Conservation (phyloP, 2,797 vertebrate species). For the Margarornis squamiger region DNA sequence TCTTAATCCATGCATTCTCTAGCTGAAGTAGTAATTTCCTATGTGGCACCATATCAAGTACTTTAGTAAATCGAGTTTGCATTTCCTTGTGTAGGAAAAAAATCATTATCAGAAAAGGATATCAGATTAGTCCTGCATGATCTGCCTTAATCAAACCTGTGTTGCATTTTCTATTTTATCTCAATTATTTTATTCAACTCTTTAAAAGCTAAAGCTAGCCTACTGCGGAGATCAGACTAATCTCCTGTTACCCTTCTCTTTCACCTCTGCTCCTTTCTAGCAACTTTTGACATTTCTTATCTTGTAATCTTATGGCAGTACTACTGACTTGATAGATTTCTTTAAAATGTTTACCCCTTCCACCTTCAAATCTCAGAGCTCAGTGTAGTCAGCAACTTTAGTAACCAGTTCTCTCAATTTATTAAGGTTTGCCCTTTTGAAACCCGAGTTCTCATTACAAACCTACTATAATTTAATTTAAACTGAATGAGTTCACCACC, state of each 20-base stretch:
- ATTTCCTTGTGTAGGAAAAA: background rate
- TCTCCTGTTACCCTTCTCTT: background rate
- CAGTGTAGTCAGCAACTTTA: background rate
- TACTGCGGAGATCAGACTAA: background rate
- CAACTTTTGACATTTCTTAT: background rate
- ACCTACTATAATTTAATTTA: background rate
- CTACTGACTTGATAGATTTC: background rate
- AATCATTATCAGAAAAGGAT: background rate
- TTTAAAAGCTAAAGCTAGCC: background rate
- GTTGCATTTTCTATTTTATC: background rate
- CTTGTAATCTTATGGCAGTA: background rate
- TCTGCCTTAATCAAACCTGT: background rate
- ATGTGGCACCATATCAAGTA: background rate
- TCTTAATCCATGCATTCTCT: slow-evolving; percentile 30
- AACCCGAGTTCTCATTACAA: background rate
- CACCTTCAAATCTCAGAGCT: background rate
- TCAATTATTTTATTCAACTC: background rate
- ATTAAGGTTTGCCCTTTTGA: background rate
- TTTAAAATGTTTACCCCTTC: background rate
- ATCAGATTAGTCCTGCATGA: background rate
- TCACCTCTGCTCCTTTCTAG: background rate
- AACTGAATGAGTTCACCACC: background rate
- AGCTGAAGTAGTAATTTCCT: slow-evolving; percentile 43
- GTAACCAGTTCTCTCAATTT: slow-evolving; percentile 16
- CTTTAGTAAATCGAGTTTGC: background rate